Evolutionary conservation across 2,797 vertebrate species (phyloP).

Genomic region (Anguilla megastoma): DNA sequence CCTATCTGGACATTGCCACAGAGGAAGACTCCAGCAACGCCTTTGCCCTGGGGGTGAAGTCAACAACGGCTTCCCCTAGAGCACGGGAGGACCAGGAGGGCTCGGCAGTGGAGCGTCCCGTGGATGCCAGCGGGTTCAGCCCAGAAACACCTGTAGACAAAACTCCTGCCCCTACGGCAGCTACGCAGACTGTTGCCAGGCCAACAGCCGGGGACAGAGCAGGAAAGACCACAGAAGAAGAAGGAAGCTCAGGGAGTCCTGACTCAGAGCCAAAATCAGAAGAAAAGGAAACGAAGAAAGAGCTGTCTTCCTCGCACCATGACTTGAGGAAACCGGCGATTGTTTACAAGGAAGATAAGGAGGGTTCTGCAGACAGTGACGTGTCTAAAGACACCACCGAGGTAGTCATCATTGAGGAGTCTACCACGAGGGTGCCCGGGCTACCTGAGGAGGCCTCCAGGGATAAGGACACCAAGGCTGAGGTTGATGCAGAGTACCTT

Average conservation of each 20-base stretch:
- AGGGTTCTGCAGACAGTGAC: constrained; percentile 8
- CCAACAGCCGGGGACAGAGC: not conserved
- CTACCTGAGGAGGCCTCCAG: constrained; percentile 53
- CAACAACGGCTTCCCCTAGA: not conserved
- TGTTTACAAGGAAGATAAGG: constrained; percentile 64
- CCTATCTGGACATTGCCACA: constrained; percentile 45
- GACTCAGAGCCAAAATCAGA: constrained; percentile 19
- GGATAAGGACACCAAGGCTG: constrained; percentile 55
- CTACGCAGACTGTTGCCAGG: not conserved
- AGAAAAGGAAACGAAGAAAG: not conserved
- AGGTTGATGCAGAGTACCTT: constrained; percentile 72
- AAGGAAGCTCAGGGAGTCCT: constrained; percentile 6
- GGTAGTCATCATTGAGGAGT: constrained; percentile 66
- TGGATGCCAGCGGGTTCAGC: not conserved
- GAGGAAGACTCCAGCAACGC: not conserved
- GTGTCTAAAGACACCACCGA: constrained; percentile 45
- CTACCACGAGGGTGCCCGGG: constrained; percentile 55
- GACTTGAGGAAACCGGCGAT: constrained; percentile 49
- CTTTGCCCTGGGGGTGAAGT: not conserved
- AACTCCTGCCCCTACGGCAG: not conserved
- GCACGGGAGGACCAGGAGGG: not conserved
- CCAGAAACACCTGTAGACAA: not conserved
- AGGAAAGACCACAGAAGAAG: constrained; percentile 1
- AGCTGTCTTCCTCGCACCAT: constrained; percentile 26
- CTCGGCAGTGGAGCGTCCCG: not conserved